These are phyloP conservation scores for Geotrypetes seraphini DNA, from an alignment of 2,797 vertebrate genomes.

Conservation along the genomic window DNA sequence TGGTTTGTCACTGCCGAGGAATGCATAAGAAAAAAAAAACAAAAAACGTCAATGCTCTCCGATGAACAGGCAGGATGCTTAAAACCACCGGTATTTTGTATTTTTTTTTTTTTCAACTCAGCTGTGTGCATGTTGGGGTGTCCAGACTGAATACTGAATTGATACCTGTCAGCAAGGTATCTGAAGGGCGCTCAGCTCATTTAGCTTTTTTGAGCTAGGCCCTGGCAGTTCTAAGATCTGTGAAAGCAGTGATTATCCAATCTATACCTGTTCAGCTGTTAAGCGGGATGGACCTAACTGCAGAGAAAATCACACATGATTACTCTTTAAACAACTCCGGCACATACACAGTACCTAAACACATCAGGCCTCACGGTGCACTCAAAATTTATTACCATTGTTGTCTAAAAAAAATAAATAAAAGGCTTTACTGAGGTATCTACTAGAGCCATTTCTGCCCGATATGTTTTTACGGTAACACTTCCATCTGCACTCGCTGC, in stretches of 20 bases:
- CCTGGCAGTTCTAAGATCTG: conserved; percentile 14
- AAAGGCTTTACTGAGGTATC: conserved; percentile 11
- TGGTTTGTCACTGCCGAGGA: conserved; percentile 44
- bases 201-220: conserved; percentile 9
- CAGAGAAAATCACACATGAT: conserved; percentile 24
- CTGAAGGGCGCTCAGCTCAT: conserved; percentile 6
- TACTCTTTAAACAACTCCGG: conserved; percentile 29
- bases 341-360: conserved; percentile 23
- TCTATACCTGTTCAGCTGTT: conserved; percentile 35
- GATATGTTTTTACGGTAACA: conserved; percentile 11
- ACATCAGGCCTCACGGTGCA: conserved; percentile 19
- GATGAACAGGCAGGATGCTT: conserved; percentile 22
- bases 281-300: conserved; percentile 22
- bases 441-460: conserved; percentile 24
- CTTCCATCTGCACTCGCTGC: conserved; percentile 28
- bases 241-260: conserved; percentile 16
- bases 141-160: conserved; percentile 20
- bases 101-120: too few species aligned
- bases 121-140: conserved; percentile 2
- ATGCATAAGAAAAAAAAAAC: conserved; percentile 48
- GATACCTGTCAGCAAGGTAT: background rate
- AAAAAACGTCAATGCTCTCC: conserved; percentile 32
- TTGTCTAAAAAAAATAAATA: conserved; percentile 26
- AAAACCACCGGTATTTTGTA: too few species aligned
- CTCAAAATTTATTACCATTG: conserved; percentile 27